Percentiles rank a stretch among this genome's conserved stretches.
Evolutionary conservation across 2,113 vertebrate species (phyloP).

Genomic region (Arothron firmamentum): DNA sequence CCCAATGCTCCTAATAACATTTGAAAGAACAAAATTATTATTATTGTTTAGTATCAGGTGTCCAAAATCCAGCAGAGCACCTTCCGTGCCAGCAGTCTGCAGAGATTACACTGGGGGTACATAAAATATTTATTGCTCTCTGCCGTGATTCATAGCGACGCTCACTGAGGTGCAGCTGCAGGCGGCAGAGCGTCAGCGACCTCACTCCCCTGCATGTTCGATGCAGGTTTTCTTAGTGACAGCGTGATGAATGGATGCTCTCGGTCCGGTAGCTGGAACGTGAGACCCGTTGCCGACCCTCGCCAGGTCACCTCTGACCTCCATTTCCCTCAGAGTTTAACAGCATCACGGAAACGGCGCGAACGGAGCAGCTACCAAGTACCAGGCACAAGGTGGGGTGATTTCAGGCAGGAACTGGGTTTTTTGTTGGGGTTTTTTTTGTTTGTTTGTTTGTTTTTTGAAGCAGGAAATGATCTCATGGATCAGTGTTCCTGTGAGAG

Average conservation of each 20-base stretch:
- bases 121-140: slow-evolving; percentile 8
- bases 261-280: background rate
- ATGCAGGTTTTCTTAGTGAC: slow-evolving; percentile 5
- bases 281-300: background rate
- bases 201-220: slow-evolving; percentile 3
- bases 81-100: no score
- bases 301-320: slow-evolving; percentile 4
- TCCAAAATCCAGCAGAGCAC: no score
- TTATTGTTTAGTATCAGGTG: no score
- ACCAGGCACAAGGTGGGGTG: background rate
- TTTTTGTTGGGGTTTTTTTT: no score
- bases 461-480: no score
- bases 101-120: background rate
- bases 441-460: no score
- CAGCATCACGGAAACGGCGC: slow-evolving; percentile 1
- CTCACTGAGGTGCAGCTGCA: background rate
- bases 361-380: background rate
- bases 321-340: background rate
- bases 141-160: background rate
- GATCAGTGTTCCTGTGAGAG: background rate
- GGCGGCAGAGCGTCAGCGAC: background rate
- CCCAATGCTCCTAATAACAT: no score
- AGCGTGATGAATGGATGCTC: slow-evolving; percentile 10
- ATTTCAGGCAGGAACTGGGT: background rate
- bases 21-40: no score